Percentiles rank a stretch among this genome's conserved stretches.
Conservation (phyloP, 2,113 vertebrate genomes). For the Odobenus rosmarus region DNA sequence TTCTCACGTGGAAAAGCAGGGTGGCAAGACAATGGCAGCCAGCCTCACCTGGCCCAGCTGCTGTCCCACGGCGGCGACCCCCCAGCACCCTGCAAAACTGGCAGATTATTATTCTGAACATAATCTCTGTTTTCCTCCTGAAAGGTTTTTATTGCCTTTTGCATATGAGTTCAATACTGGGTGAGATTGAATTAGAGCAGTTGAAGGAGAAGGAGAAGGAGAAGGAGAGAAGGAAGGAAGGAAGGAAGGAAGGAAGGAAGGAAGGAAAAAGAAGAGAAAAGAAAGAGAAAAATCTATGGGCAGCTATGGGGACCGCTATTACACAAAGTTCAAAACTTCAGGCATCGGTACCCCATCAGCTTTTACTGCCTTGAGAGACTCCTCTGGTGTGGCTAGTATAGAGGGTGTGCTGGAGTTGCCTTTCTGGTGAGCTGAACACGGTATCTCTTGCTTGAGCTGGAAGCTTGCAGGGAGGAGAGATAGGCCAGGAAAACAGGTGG, state of each 20-base stretch:
- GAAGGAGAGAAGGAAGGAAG: not conserved
- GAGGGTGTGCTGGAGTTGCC: not conserved
- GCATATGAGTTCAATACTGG: conserved; percentile 75
- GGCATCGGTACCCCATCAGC: conserved; percentile 60
- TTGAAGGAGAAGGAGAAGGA: conserved; percentile 43
- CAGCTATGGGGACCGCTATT: conserved; percentile 10
- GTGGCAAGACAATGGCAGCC: not conserved
- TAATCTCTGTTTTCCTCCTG: conserved; percentile 82
- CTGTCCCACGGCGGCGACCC: conserved; percentile 58
- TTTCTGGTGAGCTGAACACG: not conserved
- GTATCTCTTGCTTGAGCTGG: not conserved
- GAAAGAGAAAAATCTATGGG: not conserved
- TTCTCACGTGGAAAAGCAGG: conserved; percentile 36
- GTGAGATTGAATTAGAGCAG: conserved; percentile 81
- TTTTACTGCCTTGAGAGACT: conserved; percentile 63
- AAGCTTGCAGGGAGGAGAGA: not conserved
- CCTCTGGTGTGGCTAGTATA: not conserved
- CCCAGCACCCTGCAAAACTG: conserved; percentile 75
- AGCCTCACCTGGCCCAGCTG: conserved; percentile 49
- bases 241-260: not conserved
- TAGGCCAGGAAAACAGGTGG: not conserved
- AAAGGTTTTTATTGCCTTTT: conserved; percentile 82
- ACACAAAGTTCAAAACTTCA: conserved; percentile 52
- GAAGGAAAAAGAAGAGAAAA: not conserved
- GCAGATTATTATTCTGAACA: conserved; percentile 83